Conservation (phyloP, 2,113 vertebrate species). For the Daubentonia madagascariensis region DNA sequence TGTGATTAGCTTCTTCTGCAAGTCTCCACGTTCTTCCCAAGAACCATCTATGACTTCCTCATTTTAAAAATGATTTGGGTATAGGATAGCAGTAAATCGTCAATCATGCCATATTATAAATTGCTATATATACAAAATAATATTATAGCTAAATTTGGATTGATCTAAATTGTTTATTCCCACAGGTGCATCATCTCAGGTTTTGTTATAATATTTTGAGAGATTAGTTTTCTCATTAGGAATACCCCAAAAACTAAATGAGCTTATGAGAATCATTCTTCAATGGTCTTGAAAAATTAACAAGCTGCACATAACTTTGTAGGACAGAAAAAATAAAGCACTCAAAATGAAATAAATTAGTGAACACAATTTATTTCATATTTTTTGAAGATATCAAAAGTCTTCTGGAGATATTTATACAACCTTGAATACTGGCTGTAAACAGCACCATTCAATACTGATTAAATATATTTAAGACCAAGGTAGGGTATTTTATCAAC, state of each 20-base stretch:
- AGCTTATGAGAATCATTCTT: background rate
- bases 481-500: background rate
- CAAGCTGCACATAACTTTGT: background rate
- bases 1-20: background rate
- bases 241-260: background rate
- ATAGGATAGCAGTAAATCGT: background rate
- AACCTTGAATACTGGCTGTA: too few relatives aligned
- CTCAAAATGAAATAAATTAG: background rate
- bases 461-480: background rate
- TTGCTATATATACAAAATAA: background rate
- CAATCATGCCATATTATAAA: background rate
- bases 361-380: too few relatives aligned
- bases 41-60: background rate
- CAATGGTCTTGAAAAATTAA: background rate
- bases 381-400: background rate
- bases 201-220: background rate
- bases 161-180: background rate
- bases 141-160: background rate
- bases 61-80: background rate
- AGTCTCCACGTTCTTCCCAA: background rate
- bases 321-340: background rate
- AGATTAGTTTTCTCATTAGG: background rate
- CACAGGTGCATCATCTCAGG: background rate
- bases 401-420: background rate
- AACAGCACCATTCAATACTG: background rate